phyloP scores from a whole-genome alignment of 1,140 invertebrate genomes.

The Drosophila triauraria region DNA sequence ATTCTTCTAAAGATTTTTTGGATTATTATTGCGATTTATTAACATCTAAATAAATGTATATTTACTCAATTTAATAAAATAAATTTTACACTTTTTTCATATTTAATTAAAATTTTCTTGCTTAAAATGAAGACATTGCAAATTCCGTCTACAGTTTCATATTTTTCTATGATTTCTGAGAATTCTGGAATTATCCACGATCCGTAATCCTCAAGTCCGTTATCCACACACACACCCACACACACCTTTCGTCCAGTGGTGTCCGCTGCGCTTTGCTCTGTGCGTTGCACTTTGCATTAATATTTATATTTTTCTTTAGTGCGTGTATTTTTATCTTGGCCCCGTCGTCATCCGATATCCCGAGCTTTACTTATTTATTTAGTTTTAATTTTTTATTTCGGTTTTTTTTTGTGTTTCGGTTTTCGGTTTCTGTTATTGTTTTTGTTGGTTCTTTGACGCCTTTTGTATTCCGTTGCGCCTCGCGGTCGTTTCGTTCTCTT shows the following conservation, averaged over 20 bases:
- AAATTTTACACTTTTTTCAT: too few species aligned
- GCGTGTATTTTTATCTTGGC: conserved; percentile 64
- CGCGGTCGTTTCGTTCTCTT: conserved; percentile 64
- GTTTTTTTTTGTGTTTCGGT: conserved; percentile 30
- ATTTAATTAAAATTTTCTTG: not conserved
- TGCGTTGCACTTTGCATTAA: conserved; percentile 32
- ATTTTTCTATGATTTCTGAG: not conserved
- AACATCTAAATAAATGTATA: too few species aligned
- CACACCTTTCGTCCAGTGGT: conserved; percentile 70
- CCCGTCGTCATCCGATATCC: conserved; percentile 24
- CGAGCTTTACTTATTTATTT: conserved; percentile 50
- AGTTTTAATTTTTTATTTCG: conserved; percentile 33
- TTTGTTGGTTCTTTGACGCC: conserved; percentile 48
- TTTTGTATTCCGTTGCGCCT: conserved; percentile 75
- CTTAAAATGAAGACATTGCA: conserved; percentile 1
- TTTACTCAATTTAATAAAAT: too few species aligned
- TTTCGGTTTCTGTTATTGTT: conserved; percentile 37
- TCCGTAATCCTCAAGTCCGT: conserved; percentile 16
- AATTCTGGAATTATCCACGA: not conserved
- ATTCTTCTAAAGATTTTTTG: too few species aligned
- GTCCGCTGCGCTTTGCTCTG: conserved; percentile 43
- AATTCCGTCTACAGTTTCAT: not conserved
- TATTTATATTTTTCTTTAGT: conserved; percentile 59
- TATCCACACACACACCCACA: conserved; percentile 29
- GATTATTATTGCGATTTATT: too few species aligned